A percentile compares a stretch with the other conserved stretches of the same genome.
These are phyloP conservation scores for Apocheima hispidaria DNA, from an alignment of 2,888 invertebrate species.

Conservation along the genomic window DNA sequence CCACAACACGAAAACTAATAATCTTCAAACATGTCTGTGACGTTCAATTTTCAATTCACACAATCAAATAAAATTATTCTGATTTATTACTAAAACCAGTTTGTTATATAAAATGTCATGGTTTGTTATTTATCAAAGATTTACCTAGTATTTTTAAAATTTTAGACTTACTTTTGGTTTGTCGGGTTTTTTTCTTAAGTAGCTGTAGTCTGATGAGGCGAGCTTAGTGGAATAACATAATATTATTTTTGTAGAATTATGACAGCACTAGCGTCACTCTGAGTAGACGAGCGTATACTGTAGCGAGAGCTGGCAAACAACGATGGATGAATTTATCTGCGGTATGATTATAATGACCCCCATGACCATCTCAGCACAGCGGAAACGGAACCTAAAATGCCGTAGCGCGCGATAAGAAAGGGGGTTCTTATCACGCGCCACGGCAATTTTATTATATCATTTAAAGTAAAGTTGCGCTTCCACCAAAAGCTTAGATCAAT, in stretches of 20 bases:
- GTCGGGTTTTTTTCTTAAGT: not conserved
- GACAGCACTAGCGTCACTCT: slow-evolving; percentile 53
- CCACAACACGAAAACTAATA: not conserved
- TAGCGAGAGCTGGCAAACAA: slow-evolving; percentile 59
- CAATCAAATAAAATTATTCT: slow-evolving; percentile 11
- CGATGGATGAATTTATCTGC: slow-evolving; percentile 25
- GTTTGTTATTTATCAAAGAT: too few relatives aligned
- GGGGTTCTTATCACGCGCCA: not conserved
- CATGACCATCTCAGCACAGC: slow-evolving; percentile 21
- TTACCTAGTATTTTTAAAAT: slow-evolving; percentile 1
- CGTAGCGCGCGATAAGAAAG: too few relatives aligned
- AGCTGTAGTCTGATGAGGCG: not conserved
- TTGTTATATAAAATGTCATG: too few relatives aligned
- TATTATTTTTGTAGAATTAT: slow-evolving; percentile 13
- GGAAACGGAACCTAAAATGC: slow-evolving; percentile 20
- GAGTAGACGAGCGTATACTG: slow-evolving; percentile 65
- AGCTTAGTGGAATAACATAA: slow-evolving; percentile 3
- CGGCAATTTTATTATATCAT: not conserved
- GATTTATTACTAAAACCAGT: slow-evolving; percentile 8
- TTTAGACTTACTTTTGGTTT: slow-evolving; percentile 21
- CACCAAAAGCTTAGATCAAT: not conserved
- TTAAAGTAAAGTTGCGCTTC: not conserved
- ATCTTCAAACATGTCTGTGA: slow-evolving; percentile 16
- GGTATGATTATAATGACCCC: slow-evolving; percentile 32
- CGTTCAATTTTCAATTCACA: slow-evolving; percentile 1